A percentile compares a stretch with the other conserved stretches of the same genome.
Evolutionary conservation across 2,888 invertebrate species (phyloP).

Genomic region (Desoria tigrina): DNA sequence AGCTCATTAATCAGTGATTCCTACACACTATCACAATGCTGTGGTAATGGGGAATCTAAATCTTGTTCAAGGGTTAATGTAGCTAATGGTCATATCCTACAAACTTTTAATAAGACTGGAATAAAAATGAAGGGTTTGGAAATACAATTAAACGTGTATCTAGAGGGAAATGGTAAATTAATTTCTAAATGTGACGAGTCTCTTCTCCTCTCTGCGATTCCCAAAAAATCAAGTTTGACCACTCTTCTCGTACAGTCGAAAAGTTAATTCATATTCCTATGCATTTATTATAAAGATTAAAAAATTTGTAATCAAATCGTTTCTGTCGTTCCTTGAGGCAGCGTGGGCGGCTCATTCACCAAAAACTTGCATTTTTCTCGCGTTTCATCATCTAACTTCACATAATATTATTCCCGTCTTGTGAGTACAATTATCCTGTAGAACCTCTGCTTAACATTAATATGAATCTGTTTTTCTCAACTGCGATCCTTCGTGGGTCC

Average conservation of each 20-base stretch:
- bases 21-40: not conserved
- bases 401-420: too few relatives aligned
- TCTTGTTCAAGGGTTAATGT: not conserved
- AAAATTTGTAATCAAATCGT: constrained; percentile 22
- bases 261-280: constrained; percentile 11
- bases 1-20: not conserved
- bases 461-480: too few relatives aligned
- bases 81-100: too few relatives aligned
- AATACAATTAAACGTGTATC: constrained; percentile 26
- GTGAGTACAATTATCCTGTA: too few relatives aligned
- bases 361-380: constrained; percentile 11
- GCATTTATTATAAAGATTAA: constrained; percentile 22
- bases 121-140: not conserved
- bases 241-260: constrained; percentile 21
- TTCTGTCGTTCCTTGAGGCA: constrained; percentile 9
- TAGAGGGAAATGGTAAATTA: too few relatives aligned
- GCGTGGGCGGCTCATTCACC: constrained; percentile 15
- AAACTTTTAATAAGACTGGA: constrained; percentile 1
- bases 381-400: constrained; percentile 9
- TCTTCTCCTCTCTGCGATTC: too few relatives aligned
- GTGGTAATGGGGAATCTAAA: not conserved
- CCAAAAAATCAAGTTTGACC: constrained; percentile 36
- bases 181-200: constrained; percentile 29
- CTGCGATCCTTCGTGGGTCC: too few relatives aligned
- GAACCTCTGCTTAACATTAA: too few relatives aligned